phyloP scores from a whole-genome alignment of 2,888 invertebrate species.

The Seira sanloemensis region DNA sequence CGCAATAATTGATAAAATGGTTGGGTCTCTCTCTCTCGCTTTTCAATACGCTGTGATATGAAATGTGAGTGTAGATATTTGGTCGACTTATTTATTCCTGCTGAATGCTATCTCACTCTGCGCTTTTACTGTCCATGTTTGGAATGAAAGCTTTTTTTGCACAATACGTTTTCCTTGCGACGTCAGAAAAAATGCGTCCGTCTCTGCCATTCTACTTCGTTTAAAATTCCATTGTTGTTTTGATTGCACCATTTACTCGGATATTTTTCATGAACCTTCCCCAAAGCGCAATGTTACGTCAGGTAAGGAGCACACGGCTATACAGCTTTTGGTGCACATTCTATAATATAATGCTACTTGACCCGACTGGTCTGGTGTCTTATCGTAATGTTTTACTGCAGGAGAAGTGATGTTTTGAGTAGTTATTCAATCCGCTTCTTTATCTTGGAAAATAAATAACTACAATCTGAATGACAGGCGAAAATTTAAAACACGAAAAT shows the following conservation, averaged over 20 bases:
- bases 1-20: constrained; percentile 56
- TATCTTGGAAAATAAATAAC: constrained; percentile 54
- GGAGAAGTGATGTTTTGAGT: constrained; percentile 48
- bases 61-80: constrained; percentile 44
- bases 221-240: constrained; percentile 1
- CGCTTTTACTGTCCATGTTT: too few relatives aligned
- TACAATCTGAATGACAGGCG: constrained; percentile 37
- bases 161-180: not conserved
- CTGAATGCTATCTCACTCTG: too few relatives aligned
- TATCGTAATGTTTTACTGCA: constrained; percentile 55
- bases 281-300: not conserved
- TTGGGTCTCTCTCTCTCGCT: constrained; percentile 19
- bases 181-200: constrained; percentile 11
- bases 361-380: constrained; percentile 14
- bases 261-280: not conserved
- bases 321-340: not conserved
- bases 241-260: not conserved
- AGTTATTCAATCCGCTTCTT: constrained; percentile 31
- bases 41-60: not conserved
- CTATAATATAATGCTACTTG: not conserved
- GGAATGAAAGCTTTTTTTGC: not conserved
- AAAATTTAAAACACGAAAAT: constrained; percentile 33
- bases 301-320: not conserved
- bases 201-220: not conserved
- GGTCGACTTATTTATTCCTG: constrained; percentile 33